Evolutionary conservation across 2,888 invertebrate genomes (phyloP).

Genomic region (Cecidostiba fungosa): DNA sequence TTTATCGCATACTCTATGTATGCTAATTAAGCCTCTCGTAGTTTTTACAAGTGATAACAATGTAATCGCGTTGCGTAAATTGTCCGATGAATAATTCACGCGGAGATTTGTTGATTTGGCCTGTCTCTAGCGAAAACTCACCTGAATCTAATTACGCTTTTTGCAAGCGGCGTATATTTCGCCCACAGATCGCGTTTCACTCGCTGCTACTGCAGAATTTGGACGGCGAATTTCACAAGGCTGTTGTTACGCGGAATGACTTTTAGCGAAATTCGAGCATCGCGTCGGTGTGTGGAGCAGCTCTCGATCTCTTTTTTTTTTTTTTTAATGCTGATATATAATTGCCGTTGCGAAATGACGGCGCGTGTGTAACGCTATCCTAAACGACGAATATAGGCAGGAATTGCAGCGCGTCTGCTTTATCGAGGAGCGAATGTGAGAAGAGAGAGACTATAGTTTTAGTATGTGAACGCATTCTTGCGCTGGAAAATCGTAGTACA

Average conservation of each 20-base stretch:
- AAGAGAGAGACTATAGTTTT: not conserved
- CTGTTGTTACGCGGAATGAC: constrained; percentile 17
- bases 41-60: not conserved
- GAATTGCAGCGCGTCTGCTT: not conserved
- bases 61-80: not conserved
- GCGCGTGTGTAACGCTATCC: not conserved
- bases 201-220: constrained; percentile 12
- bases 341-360: not conserved
- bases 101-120: not conserved
- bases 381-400: not conserved
- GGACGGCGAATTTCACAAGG: constrained; percentile 35
- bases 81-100: not conserved
- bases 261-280: constrained; percentile 38
- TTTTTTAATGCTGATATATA: not conserved
- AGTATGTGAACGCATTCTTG: not conserved
- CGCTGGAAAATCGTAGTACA: not conserved
- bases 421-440: not conserved
- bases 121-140: not conserved
- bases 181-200: not conserved
- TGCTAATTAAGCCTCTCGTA: not conserved
- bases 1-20: not conserved
- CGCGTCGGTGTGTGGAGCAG: not conserved
- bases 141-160: not conserved
- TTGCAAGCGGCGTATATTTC: not conserved
- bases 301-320: not conserved